Evolutionary conservation across 2,888 invertebrate species (phyloP), one percentile per base, ranked within the genome.

Genomic region (Drosophila vallismaia): DNA sequence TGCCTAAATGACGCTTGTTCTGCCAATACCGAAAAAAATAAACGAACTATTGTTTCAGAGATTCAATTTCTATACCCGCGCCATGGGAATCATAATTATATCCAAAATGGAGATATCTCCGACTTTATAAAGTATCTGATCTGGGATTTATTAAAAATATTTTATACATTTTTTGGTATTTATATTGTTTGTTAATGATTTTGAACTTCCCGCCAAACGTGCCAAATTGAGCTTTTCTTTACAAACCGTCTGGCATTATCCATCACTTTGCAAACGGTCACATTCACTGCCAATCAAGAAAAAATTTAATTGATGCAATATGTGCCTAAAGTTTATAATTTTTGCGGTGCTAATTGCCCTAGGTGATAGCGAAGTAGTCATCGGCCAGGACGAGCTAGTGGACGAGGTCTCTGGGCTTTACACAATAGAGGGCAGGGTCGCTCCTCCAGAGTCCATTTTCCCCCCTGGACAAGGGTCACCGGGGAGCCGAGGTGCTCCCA

Each of bases 381-480:
- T 89, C 44, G 83, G 88, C 1, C 90, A 89, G 42, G 90, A 92
- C 40, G 91, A 91, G 19, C 55, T 82, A 6, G 75, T 74, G 0
- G 90, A 90, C 10, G 92, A 93, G 28, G 67, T 88, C 1, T 90
- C 92, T 58, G 94, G 94, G 52, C 92, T 94, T 67, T 96, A 96
- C 89, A 93, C 93, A 36, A 96, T 97, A 48, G 97, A 97, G 92
- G 70, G 70, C 7, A 49, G 72, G 6, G 63, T 70, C 1, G 54
- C 63, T 7, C 38, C 62, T 3, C 70, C 70, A 0, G 70, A 71
- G n/a, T 19, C 57, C 19, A 46, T 66, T 24, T 14, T 40, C 6
- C 38, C 67, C 1, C 58, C 58, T 1, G 44, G 19, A 6, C 57
- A 40, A 24, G 45, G 64, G 3, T 19, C 24, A 24, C 24, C 24